A percentile compares a stretch with the other conserved stretches of the same genome.
phyloP scores from a whole-genome alignment of 1,140 invertebrate species.

The Mercenaria mercenaria region DNA sequence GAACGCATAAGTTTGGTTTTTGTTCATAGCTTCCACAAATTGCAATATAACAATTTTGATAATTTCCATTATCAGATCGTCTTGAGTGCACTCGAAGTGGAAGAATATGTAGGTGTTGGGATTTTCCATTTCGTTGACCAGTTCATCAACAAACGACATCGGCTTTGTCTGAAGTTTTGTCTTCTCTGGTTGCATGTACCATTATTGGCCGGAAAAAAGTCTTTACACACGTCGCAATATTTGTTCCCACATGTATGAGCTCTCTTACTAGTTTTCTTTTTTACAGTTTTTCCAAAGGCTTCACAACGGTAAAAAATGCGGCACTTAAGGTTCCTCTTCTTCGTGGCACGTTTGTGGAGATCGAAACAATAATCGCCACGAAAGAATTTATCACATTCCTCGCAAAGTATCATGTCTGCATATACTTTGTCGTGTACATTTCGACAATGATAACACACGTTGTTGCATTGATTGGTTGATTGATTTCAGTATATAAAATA shows the following conservation, averaged over 20 bases:
- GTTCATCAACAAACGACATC: background rate
- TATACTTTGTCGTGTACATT: background rate
- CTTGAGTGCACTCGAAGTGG: conserved; percentile 35
- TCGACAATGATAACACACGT: conserved; percentile 23
- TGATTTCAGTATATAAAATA: too few relatives aligned
- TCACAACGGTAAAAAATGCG: background rate
- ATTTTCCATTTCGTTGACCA: background rate
- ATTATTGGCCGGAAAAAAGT: background rate
- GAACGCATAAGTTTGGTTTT: conserved; percentile 21
- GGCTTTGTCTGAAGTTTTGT: background rate
- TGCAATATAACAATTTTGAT: background rate
- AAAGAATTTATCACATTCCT: background rate
- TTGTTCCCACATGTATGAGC: background rate
- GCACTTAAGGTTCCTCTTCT: conserved; percentile 3
- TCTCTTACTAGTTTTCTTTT: background rate
- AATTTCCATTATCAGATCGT: conserved; percentile 20
- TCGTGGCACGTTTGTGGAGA: background rate
- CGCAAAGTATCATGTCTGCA: conserved; percentile 15
- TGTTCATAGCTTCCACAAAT: background rate
- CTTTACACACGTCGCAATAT: conserved; percentile 19
- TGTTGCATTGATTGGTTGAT: background rate
- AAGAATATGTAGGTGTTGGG: background rate
- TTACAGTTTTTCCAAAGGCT: background rate
- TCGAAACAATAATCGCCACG: background rate
- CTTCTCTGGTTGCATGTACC: conserved; percentile 37